Evolutionary conservation across 2,888 invertebrate genomes (phyloP).

Genomic region (Thymelicus sylvestris): DNA sequence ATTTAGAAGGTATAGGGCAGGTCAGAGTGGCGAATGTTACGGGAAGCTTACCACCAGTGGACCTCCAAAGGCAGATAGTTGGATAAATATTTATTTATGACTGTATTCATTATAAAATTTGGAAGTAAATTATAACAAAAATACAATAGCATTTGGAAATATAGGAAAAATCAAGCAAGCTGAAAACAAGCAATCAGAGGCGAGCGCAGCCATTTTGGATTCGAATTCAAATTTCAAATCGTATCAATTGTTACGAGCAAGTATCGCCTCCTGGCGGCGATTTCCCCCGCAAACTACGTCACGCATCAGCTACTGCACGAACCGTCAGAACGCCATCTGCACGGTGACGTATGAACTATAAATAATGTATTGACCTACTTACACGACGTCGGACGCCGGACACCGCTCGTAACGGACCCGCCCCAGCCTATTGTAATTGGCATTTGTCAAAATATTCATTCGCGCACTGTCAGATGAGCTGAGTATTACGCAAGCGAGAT

Average conservation of each 20-base stretch:
- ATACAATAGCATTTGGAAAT: too few species aligned
- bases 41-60: too few species aligned
- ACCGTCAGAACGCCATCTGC: neutral
- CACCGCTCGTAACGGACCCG: slow-evolving; percentile 22
- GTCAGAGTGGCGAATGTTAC: too few species aligned
- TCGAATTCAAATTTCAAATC: neutral
- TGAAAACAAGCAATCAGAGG: neutral
- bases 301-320: neutral
- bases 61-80: too few species aligned
- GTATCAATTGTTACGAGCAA: neutral
- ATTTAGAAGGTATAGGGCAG: too few species aligned
- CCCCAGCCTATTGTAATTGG: slow-evolving; percentile 25
- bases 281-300: neutral
- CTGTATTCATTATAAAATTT: too few species aligned
- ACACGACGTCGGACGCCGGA: slow-evolving; percentile 28
- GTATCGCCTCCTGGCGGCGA: slow-evolving; percentile 16
- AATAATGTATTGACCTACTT: slow-evolving; percentile 74
- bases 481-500: slow-evolving; percentile 13
- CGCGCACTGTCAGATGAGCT: slow-evolving; percentile 22
- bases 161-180: too few species aligned
- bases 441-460: slow-evolving; percentile 37
- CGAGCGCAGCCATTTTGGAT: neutral
- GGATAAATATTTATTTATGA: too few species aligned
- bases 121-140: too few species aligned
- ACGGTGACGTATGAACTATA: slow-evolving; percentile 61